Percentiles rank a stretch among this genome's conserved stretches.
Conservation (phyloP, 2,888 invertebrate species). For the Drosophila borborema region DNA sequence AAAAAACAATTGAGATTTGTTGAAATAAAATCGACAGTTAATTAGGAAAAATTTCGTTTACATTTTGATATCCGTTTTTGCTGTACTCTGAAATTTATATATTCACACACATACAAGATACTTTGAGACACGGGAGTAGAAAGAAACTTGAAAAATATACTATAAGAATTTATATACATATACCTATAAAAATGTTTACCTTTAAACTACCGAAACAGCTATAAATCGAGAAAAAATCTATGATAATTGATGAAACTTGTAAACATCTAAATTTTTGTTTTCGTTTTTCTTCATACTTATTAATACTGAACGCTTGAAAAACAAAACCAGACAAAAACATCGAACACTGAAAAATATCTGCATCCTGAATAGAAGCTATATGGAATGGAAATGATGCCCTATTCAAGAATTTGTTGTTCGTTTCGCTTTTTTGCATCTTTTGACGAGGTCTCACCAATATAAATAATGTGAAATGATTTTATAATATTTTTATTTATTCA, state of each 20-base stretch:
- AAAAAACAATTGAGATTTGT: slow-evolving; percentile 46
- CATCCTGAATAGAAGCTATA: not conserved
- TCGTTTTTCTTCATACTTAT: not conserved
- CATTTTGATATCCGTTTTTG: slow-evolving; percentile 63
- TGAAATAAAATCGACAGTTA: slow-evolving; percentile 54
- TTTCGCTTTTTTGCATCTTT: not conserved
- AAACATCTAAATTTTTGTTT: not conserved
- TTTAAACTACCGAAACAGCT: slow-evolving; percentile 7
- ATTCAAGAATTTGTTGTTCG: not conserved
- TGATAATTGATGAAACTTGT: not conserved
- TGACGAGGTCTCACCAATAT: not conserved
- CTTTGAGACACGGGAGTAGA: slow-evolving; percentile 84
- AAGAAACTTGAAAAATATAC: slow-evolving; percentile 50
- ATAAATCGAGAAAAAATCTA: not conserved
- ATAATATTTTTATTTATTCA: not conserved
- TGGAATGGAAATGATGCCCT: not conserved
- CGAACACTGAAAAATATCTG: not conserved
- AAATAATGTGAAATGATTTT: not conserved
- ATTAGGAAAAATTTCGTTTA: slow-evolving; percentile 28
- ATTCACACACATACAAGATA: slow-evolving; percentile 86
- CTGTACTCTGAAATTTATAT: slow-evolving; percentile 68
- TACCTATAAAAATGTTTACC: slow-evolving; percentile 1
- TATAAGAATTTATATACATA: slow-evolving; percentile 8
- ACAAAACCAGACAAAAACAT: not conserved
- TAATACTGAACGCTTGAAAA: not conserved